Conservation (phyloP, 1,140 invertebrate genomes). For the Bemisia tabaci region DNA sequence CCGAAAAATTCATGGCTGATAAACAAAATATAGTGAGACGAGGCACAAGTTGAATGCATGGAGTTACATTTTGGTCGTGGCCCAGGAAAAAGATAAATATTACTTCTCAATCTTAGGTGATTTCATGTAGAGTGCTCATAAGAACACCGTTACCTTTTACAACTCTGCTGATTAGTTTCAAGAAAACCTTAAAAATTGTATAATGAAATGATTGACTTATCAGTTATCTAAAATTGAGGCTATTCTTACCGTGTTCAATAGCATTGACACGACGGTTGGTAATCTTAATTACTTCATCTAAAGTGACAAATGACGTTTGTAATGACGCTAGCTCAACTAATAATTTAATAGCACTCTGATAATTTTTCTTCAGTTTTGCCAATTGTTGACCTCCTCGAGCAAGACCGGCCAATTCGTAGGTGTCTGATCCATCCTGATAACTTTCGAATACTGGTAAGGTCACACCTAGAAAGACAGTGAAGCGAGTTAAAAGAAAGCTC, state of each 20-base stretch:
- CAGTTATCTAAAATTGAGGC: not conserved
- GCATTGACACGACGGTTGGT: conserved; percentile 98
- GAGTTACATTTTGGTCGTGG: too few species aligned
- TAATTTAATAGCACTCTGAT: conserved; percentile 79
- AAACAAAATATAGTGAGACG: too few species aligned
- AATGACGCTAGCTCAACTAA: conserved; percentile 88
- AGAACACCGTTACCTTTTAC: too few species aligned
- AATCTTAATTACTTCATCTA: conserved; percentile 95
- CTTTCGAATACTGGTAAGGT: conserved; percentile 90
- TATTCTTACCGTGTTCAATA: conserved; percentile 80
- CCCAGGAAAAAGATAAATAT: too few species aligned
- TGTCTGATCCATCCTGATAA: conserved; percentile 87
- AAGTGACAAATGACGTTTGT: conserved; percentile 91
- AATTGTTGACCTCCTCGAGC: conserved; percentile 90
- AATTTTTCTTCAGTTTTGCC: conserved; percentile 90
- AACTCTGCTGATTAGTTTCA: too few species aligned
- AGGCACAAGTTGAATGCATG: too few species aligned
- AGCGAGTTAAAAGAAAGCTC: not conserved
- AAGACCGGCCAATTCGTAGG: conserved; percentile 84
- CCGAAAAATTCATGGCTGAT: too few species aligned
- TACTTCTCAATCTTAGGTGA: too few species aligned
- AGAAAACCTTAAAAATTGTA: too few species aligned
- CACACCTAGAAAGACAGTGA: conserved; percentile 43
- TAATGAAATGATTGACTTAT: not conserved
- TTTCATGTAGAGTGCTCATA: too few species aligned